Evolutionary conservation across 2,888 invertebrate genomes (phyloP).

Genomic region (Marasmarcha lunaedactyla): DNA sequence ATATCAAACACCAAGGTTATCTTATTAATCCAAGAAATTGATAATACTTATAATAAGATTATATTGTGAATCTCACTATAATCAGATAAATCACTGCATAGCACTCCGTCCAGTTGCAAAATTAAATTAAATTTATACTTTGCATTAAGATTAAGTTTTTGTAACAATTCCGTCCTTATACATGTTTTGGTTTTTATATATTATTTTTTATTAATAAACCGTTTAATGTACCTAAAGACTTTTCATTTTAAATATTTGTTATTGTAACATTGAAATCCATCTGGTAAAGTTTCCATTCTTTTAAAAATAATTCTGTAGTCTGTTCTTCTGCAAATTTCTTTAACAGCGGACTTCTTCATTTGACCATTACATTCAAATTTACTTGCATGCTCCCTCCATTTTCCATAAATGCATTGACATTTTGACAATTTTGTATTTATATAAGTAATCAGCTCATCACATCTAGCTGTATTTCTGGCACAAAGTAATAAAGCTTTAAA

Average conservation of each 20-base stretch:
- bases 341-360: conserved; percentile 24
- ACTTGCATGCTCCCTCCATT: conserved; percentile 48
- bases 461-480: conserved; percentile 44
- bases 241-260: conserved; percentile 23
- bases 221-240: conserved; percentile 1
- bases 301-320: conserved; percentile 41
- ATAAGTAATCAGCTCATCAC: conserved; percentile 34
- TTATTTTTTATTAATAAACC: conserved; percentile 2
- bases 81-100: too few species aligned
- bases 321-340: conserved; percentile 38
- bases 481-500: conserved; percentile 50
- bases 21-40: too few species aligned
- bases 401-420: conserved; percentile 52
- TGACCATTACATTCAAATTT: conserved; percentile 37
- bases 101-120: too few species aligned
- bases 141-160: too few species aligned
- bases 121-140: too few species aligned
- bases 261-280: conserved; percentile 43
- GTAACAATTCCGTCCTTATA: too few species aligned
- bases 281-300: conserved; percentile 34
- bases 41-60: too few species aligned
- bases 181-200: too few species aligned
- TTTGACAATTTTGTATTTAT: conserved; percentile 42
- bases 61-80: too few species aligned
- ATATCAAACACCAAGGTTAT: too few species aligned